Base-by-base conservation (phyloP, 2,113 vertebrate species). In the Holacanthus passer region DNA sequence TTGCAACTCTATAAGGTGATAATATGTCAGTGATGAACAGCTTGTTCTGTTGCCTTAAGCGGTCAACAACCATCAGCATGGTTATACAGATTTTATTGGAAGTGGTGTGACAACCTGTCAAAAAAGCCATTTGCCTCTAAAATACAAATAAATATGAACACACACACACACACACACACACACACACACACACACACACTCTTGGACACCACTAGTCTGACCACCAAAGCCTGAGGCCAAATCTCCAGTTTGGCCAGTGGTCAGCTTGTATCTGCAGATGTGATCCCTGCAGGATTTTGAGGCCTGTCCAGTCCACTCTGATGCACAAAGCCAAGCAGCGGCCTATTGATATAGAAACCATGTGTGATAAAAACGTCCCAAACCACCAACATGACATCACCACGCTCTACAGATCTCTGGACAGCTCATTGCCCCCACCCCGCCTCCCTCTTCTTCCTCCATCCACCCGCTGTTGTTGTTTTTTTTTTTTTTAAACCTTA, bases 321-420 rank as follows among this genome's bases (percentile, higher is more conserved):
- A 68, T 56, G 73, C 60, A 66, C 68, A 47, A 37, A 64, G 50
- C 74, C 76, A 75, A 89, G 83, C 75, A 83, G 78, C 71, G 0
- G 73, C 29, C 62, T 56, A 62, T 84, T 74, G 89, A 91, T 86
- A 90, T 53, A 56, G 59, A 91, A 88, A 86, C 87, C 88, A 91
- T 89, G 87, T 90, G 84, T 79, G 89, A 92, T 82, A 60, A 85
- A n/a, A 72, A 83, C 64, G n/a, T 89, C 82, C 76, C 56, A 78
- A 72, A 85, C 66, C 78, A 74, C 71, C 64, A 83, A 52, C 45
- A 87, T 91, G 84, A 93, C 83, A 77, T 90, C 86, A 93, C 50
- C 69, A 32, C 4, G 7, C 76, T 65, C 35, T 39, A 60, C 58
- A 73, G 55, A 65, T 66, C 66, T 64, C 47, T 29, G 17, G 55